Evolutionary conservation across 2,797 vertebrate genomes (phyloP), one percentile per base, ranked within the genome.

Genomic region (Pteronotus mesoamericanus): DNA sequence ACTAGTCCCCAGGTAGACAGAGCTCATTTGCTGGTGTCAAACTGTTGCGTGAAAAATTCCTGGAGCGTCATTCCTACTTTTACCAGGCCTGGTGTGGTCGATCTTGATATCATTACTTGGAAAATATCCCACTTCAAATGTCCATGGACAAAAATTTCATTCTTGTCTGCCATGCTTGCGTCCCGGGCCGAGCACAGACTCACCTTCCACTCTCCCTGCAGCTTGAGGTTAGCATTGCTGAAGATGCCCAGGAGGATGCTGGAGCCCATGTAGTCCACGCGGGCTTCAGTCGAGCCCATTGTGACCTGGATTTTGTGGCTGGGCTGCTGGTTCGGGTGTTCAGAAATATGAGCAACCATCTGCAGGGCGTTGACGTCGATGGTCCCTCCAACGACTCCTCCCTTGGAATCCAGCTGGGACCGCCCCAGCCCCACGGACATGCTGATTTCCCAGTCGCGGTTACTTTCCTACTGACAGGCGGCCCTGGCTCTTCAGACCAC

Each of bases 11-110:
- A 99, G 0, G 99, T 99, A 93, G 99, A 99, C 61, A 99, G 98
- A 61, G 99, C 99, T 89, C 99, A 98, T 98, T 99, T 99, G 99
- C 99, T 99, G 94, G 99, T 99, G 98, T 99, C 99, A 96, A 99
- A 99, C 97, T 99, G 99, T 96, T 99, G 99, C 57, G 99, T 99
- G 97, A 99, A 99, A 98, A 99, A 99, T 98, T 99, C 99, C 98
- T 99, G 99, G 77, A 99, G 99, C 98, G 99, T 99, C 99, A 99
- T 99, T 98, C 99, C 99, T 89, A 99, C 99, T 99, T 99, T 99
- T 98, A 99, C 99, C 95, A 99, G 99, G 98, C 99, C 99, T 64
- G 99, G 99, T 0, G 99, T 99, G 74, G 99, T 99, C 2, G 99
- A 99, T 98, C 99, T 99, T 66, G 99, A 99, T 98, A 99, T 99